A percentile compares a stretch with the other conserved stretches of the same genome.
Conservation (phyloP, 2,888 invertebrate species). For the Prosapia bicincta region DNA sequence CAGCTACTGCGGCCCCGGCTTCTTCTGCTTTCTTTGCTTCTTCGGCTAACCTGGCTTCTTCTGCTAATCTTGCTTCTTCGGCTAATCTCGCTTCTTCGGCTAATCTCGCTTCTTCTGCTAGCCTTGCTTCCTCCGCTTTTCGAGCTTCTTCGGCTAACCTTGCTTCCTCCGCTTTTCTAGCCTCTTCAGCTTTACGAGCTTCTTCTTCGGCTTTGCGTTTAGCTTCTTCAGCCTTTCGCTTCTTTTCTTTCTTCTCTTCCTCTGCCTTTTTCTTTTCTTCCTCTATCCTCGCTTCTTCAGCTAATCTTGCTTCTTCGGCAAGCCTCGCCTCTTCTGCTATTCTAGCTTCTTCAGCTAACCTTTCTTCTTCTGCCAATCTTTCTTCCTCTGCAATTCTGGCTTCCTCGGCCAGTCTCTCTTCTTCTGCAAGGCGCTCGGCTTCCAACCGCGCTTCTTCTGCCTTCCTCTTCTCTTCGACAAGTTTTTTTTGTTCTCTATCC, state of each 20-base stretch:
- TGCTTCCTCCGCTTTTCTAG: conserved; percentile 53
- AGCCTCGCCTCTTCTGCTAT: conserved; percentile 46
- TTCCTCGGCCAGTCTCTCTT: conserved; percentile 50
- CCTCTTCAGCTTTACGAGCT: conserved; percentile 45
- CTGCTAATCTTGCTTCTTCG: conserved; percentile 61
- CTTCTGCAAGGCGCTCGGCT: conserved; percentile 45
- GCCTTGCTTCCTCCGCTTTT: conserved; percentile 49
- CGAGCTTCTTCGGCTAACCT: conserved; percentile 48
- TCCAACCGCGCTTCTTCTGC: conserved; percentile 51
- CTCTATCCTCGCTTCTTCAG: conserved; percentile 12
- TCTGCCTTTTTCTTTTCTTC: conserved; percentile 57
- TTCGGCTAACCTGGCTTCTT: conserved; percentile 55
- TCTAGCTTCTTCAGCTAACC: conserved; percentile 57
- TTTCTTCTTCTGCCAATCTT: conserved; percentile 49
- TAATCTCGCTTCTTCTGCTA: conserved; percentile 41
- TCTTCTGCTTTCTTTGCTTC: conserved; percentile 45
- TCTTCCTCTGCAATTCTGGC: conserved; percentile 44
- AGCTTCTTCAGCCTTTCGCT: conserved; percentile 57
- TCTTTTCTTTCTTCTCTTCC: conserved; percentile 53
- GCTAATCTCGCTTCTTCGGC: conserved; percentile 56
- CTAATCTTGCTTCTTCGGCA: conserved; percentile 52
- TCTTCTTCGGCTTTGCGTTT: conserved; percentile 56
- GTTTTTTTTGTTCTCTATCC: conserved; percentile 48
- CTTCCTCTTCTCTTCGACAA: conserved; percentile 50
- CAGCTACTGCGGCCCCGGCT: conserved; percentile 27